phyloP scores from a whole-genome alignment of 2,888 invertebrate genomes.

The Parnassius smintheus region DNA sequence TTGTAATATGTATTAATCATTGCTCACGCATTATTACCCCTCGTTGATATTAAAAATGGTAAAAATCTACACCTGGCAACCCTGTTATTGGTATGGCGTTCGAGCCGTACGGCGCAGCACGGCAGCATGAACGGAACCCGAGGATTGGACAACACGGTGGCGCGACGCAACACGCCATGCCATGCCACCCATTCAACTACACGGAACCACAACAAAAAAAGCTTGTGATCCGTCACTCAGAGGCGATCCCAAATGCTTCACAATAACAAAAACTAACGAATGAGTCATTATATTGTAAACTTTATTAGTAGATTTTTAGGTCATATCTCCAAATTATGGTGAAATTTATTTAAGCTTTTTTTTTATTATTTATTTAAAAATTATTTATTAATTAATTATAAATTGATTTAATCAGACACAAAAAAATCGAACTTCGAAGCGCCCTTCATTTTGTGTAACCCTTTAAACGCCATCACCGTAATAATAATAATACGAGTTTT shows the following conservation, averaged over 20 bases:
- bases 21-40: too few relatives aligned
- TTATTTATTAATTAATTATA: too few relatives aligned
- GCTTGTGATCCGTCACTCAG: constrained; percentile 41
- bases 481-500: too few relatives aligned
- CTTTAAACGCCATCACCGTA: too few relatives aligned
- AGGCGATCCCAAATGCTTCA: constrained; percentile 2
- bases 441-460: too few relatives aligned
- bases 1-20: too few relatives aligned
- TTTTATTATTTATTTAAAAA: too few relatives aligned
- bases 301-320: too few relatives aligned
- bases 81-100: constrained; percentile 15
- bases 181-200: constrained; percentile 58
- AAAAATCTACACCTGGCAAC: constrained; percentile 13
- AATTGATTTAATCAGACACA: too few relatives aligned
- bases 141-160: constrained; percentile 68
- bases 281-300: constrained; percentile 19
- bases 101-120: constrained; percentile 36
- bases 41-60: background rate
- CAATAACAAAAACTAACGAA: constrained; percentile 28
- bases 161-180: constrained; percentile 60
- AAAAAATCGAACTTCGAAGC: too few relatives aligned
- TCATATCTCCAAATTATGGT: too few relatives aligned
- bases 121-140: constrained; percentile 40
- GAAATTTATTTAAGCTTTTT: too few relatives aligned
- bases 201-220: constrained; percentile 39